A percentile compares a stretch with the other conserved stretches of the same genome.
phyloP scores from a whole-genome alignment of 2,888 invertebrate species.

The Myopa testacea region DNA sequence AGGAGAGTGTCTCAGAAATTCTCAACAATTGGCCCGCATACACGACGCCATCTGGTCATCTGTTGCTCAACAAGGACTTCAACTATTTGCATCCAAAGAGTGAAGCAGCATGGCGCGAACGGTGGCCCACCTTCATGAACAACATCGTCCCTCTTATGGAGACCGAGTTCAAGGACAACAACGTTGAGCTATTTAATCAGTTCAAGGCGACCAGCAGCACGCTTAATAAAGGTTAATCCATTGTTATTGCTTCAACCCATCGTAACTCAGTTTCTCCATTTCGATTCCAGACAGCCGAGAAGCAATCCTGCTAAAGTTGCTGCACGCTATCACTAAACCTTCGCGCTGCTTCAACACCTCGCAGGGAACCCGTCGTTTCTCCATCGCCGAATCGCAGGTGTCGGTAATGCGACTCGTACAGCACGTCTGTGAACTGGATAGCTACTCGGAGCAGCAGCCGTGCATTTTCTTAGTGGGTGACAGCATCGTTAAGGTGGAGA shows the following conservation, averaged over 20 bases:
- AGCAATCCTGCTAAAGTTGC: slow-evolving; percentile 35
- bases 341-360: slow-evolving; percentile 34
- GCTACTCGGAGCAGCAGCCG: slow-evolving; percentile 29
- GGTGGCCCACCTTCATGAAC: slow-evolving; percentile 37
- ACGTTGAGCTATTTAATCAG: slow-evolving; percentile 30
- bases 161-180: slow-evolving; percentile 39
- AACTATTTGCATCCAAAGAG: slow-evolving; percentile 31
- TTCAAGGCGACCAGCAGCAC: not conserved
- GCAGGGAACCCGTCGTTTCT: slow-evolving; percentile 25
- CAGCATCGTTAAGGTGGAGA: slow-evolving; percentile 19
- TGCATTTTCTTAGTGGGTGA: slow-evolving; percentile 41
- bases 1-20: slow-evolving; percentile 24
- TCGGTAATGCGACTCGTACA: slow-evolving; percentile 32
- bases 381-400: slow-evolving; percentile 38
- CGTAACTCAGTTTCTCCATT: not conserved
- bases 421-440: slow-evolving; percentile 21
- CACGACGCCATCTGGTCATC: slow-evolving; percentile 32
- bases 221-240: slow-evolving; percentile 36
- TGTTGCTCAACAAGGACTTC: slow-evolving; percentile 38
- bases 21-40: slow-evolving; percentile 42
- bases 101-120: slow-evolving; percentile 24
- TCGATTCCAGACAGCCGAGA: slow-evolving; percentile 33
- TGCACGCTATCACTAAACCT: slow-evolving; percentile 40
- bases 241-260: not conserved
- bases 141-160: slow-evolving; percentile 37